Conservation (phyloP, 2,113 vertebrate genomes). For the Anser brachyrhynchus region DNA sequence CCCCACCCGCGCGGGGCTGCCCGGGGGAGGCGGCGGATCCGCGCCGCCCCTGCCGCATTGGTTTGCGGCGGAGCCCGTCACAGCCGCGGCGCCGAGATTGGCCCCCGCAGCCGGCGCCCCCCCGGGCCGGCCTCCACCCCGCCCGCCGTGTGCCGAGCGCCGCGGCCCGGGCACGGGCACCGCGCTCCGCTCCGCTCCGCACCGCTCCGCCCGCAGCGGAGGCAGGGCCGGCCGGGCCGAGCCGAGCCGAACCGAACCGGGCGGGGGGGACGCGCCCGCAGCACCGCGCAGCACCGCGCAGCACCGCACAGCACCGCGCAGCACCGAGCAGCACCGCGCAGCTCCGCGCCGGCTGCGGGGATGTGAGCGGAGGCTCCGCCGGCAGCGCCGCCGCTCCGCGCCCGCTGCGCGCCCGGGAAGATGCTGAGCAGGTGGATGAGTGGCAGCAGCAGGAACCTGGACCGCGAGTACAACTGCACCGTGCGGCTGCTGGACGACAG, state of each 20-base stretch:
- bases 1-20: neutral
- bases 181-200: neutral
- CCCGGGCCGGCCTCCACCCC: constrained; percentile 48
- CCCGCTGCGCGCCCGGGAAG: constrained; percentile 76
- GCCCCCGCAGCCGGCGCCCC: constrained; percentile 13
- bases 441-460: constrained; percentile 95
- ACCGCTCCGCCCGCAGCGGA: neutral
- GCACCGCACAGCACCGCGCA: neutral
- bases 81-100: neutral
- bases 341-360: neutral
- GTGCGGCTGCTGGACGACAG: constrained; percentile 95
- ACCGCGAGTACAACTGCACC: constrained; percentile 94
- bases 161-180: neutral
- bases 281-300: constrained; percentile 1
- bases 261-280: constrained; percentile 4
- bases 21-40: neutral
- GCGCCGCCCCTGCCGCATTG: neutral
- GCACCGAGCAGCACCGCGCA: neutral
- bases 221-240: neutral
- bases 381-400: neutral
- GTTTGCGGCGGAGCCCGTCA: neutral
- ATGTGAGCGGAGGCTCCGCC: constrained; percentile 57
- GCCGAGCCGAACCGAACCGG: neutral
- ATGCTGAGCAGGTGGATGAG: constrained; percentile 97
- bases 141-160: neutral